Evolutionary conservation across 2,888 invertebrate genomes (phyloP), one percentile per base, ranked within the genome.

Genomic region (Archips xylosteana): DNA sequence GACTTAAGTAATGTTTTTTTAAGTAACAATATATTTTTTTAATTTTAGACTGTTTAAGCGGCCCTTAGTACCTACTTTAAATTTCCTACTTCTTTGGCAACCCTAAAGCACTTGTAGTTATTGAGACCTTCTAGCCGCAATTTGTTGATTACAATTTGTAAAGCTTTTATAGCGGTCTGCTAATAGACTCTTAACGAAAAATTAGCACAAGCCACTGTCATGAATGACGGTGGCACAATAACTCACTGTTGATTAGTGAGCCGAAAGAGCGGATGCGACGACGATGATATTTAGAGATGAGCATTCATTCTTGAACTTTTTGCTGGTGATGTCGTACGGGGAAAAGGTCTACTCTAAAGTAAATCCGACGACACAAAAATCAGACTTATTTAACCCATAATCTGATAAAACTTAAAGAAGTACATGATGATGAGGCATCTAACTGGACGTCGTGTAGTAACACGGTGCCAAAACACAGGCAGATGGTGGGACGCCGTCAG

Each of bases 151-250:
- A 81, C 82, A 83, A 82, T 82, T 82, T 80, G 79, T 80, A 81
- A 82, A 80, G 83, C 84, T 87, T 89, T 90, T 88, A 87, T 85
- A 83, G 86, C 84, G 86, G 86, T 83, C 86, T 85, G 85, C 85
- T 88, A 91, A 89, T 90, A 85, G 88, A 87, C 57, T 86, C 84
- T 85, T 85, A 85, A 87, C 88, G 82, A 89, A 90, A 89, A 91
- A 90, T 91, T 90, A 89, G 89, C 89, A 85, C 87, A 63, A 81
- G 82, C 82, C 81, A 82, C 57, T 12, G 87, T 85, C 78, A 84
- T 81, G 80, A 78, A 88, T 91, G 91, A 90, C 88, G 86, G 80
- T 80, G 82, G 83, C 80, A 78, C 84, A 86, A 86, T 34, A 57
- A 23, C 39, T 47, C 69, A 12, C 42, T 51, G 64, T 74, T 65